Conservation (phyloP, 2,797 vertebrate species). For the Zenarchopterus dispar region DNA sequence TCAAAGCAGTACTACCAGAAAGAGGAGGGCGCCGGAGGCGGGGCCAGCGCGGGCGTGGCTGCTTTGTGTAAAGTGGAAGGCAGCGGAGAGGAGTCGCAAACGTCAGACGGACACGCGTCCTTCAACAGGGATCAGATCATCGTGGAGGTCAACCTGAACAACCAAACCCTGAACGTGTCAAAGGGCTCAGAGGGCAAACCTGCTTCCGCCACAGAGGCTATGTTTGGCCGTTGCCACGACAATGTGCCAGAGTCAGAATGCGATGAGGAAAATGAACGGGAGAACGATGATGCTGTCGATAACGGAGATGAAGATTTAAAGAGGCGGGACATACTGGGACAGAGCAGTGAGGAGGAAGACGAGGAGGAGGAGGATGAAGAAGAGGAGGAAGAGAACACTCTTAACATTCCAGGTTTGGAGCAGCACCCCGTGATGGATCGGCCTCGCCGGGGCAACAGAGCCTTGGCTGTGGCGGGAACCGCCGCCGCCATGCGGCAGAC, state of each 20-base stretch:
- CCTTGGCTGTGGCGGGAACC: slow-evolving; percentile 63
- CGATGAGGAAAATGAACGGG: slow-evolving; percentile 76
- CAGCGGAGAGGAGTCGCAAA: slow-evolving; percentile 77
- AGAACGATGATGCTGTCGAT: slow-evolving; percentile 78
- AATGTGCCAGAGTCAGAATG: slow-evolving; percentile 70
- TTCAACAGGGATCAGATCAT: slow-evolving; percentile 97
- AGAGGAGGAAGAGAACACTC: slow-evolving; percentile 79
- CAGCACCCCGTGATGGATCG: slow-evolving; percentile 62
- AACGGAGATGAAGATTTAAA: slow-evolving; percentile 72
- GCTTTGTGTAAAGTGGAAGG: slow-evolving; percentile 88
- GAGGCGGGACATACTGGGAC: slow-evolving; percentile 59
- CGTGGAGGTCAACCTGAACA: slow-evolving; percentile 98
- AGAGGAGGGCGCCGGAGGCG: slow-evolving; percentile 78
- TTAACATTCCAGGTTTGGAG: slow-evolving; percentile 78
- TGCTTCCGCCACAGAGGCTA: slow-evolving; percentile 37
- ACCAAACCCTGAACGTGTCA: slow-evolving; percentile 97
- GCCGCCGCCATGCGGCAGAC: slow-evolving; percentile 75
- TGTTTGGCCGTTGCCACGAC: slow-evolving; percentile 73
- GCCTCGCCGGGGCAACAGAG: slow-evolving; percentile 74
- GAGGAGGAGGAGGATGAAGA: slow-evolving; percentile 74
- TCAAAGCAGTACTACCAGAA: slow-evolving; percentile 90
- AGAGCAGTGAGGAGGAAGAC: slow-evolving; percentile 75
- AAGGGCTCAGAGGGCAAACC: slow-evolving; percentile 90
- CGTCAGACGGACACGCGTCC: slow-evolving; percentile 80
- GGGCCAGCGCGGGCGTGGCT: slow-evolving; percentile 16